Evolutionary conservation across 2,888 invertebrate genomes (phyloP).

Genomic region (Drosophila macrospina): DNA sequence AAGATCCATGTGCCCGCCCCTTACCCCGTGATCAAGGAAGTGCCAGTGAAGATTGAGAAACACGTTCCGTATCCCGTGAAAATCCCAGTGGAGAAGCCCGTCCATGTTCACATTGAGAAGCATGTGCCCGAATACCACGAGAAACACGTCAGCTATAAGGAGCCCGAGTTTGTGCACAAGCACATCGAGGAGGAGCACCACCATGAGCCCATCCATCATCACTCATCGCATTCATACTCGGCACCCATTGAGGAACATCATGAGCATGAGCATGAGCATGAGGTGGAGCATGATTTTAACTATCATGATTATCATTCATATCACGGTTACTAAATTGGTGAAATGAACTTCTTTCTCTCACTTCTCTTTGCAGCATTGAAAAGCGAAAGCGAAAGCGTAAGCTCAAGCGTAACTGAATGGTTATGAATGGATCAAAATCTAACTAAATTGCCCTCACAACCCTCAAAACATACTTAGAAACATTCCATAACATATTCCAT

Average conservation of each 20-base stretch:
- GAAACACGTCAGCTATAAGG: slow-evolving; percentile 90
- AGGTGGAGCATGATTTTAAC: slow-evolving; percentile 75
- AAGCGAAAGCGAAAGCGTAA: slow-evolving; percentile 44
- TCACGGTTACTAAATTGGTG: slow-evolving; percentile 72
- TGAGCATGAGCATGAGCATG: slow-evolving; percentile 84
- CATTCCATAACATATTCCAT: slow-evolving; percentile 39
- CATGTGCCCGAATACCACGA: slow-evolving; percentile 87
- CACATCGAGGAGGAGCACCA: slow-evolving; percentile 85
- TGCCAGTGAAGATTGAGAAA: slow-evolving; percentile 89
- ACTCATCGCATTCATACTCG: slow-evolving; percentile 62
- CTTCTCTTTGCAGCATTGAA: slow-evolving; percentile 81
- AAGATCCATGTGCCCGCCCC: slow-evolving; percentile 89
- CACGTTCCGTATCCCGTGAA: slow-evolving; percentile 90
- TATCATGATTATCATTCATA: slow-evolving; percentile 83
- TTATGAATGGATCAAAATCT: slow-evolving; percentile 53
- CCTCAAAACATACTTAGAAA: slow-evolving; percentile 22
- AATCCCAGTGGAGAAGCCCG: slow-evolving; percentile 89
- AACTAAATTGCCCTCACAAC: slow-evolving; percentile 25
- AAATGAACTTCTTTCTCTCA: slow-evolving; percentile 70
- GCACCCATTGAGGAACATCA: slow-evolving; percentile 73
- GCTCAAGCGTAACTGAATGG: slow-evolving; percentile 18
- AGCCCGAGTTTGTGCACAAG: slow-evolving; percentile 88
- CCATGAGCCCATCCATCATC: slow-evolving; percentile 74
- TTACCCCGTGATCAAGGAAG: slow-evolving; percentile 89
- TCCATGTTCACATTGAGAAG: slow-evolving; percentile 91